Evolutionary conservation across 2,888 invertebrate genomes (phyloP).

Genomic region (Tipula helvola): DNA sequence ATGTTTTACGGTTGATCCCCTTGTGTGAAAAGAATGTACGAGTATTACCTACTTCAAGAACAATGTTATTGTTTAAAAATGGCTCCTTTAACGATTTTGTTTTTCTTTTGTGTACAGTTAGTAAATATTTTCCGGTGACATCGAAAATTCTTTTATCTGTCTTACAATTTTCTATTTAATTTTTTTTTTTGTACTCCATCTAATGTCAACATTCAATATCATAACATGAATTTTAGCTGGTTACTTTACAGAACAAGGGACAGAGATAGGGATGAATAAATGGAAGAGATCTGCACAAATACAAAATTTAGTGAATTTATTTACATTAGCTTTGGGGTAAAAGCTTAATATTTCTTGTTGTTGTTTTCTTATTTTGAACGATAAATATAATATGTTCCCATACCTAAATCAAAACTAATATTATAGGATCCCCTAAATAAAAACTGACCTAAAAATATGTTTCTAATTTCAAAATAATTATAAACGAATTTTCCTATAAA

Average conservation of each 20-base stretch:
- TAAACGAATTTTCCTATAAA: background rate
- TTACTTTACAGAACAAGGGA: background rate
- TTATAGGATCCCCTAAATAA: background rate
- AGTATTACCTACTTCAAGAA: background rate
- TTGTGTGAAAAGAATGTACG: background rate
- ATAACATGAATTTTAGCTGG: background rate
- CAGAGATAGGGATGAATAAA: background rate
- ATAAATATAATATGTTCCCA: background rate
- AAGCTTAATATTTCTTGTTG: background rate
- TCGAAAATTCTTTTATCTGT: background rate
- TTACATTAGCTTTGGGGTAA: background rate
- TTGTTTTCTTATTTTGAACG: background rate
- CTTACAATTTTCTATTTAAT: background rate
- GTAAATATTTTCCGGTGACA: background rate
- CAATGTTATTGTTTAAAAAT: background rate
- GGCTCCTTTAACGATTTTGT: background rate
- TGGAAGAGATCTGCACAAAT: background rate
- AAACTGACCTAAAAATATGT: background rate
- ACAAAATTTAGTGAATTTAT: background rate
- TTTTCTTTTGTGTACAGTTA: background rate
- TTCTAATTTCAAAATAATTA: background rate
- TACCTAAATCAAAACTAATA: background rate
- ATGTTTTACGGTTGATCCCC: background rate
- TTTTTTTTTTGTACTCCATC: background rate
- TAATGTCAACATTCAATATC: background rate